phyloP scores from a whole-genome alignment of 2,113 vertebrate genomes.

The Leiothrix lutea region DNA sequence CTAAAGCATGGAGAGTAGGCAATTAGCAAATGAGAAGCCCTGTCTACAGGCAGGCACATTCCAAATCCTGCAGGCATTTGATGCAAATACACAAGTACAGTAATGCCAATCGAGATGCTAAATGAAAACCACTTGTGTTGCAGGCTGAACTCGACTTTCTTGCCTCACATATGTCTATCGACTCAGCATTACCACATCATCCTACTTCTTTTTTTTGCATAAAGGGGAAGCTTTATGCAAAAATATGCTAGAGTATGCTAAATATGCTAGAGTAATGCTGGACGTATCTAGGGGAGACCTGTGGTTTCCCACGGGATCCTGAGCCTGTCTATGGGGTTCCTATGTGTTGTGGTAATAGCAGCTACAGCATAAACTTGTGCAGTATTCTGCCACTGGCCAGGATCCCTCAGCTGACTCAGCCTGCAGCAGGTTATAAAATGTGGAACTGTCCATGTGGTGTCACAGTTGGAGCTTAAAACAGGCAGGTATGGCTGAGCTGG shows the following conservation, averaged over 20 bases:
- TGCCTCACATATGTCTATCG: not conserved
- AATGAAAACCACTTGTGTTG: not conserved
- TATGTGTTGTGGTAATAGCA: not conserved
- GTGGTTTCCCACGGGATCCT: not conserved
- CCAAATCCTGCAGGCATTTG: not conserved
- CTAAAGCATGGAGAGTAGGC: not conserved
- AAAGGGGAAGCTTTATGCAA: not conserved
- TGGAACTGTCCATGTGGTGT: not conserved
- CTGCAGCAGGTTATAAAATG: not conserved
- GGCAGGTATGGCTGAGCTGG: not conserved
- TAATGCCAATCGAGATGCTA: not conserved
- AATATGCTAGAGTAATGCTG: not conserved
- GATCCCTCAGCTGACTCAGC: not conserved
- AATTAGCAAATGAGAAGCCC: not conserved
- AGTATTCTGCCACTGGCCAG: not conserved
- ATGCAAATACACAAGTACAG: not conserved
- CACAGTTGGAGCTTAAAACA: not conserved
- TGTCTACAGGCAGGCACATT: not conserved
- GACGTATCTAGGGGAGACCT: not conserved
- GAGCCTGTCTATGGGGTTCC: not conserved
- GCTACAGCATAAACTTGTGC: not conserved
- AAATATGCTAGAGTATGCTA: not conserved
- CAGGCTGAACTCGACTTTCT: constrained; percentile 4
- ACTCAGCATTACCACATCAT: not conserved
- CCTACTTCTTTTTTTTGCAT: not conserved